Percentiles rank a stretch among this genome's conserved stretches.
phyloP scores from a whole-genome alignment of 2,888 invertebrate species.

The Notodonta dromedarius region DNA sequence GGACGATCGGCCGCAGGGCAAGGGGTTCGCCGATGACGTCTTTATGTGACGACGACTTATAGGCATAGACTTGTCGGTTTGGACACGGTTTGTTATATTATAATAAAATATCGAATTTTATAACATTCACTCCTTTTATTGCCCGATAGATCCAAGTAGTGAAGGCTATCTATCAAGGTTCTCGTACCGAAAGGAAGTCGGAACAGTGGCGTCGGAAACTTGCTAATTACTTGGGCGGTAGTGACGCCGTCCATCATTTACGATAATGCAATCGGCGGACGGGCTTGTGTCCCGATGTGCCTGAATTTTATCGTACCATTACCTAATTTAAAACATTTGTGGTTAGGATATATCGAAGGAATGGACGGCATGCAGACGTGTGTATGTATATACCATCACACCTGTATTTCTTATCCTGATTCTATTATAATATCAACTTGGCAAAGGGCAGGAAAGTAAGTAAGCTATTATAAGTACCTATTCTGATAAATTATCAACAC shows the following conservation, averaged over 20 bases:
- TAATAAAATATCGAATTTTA: conserved; percentile 57
- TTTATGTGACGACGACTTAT: conserved; percentile 88
- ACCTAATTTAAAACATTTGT: no score
- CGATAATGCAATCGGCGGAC: neutral
- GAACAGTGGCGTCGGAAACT: neutral
- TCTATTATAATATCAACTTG: no score
- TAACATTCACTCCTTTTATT: conserved; percentile 23
- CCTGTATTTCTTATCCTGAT: no score
- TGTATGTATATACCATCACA: no score
- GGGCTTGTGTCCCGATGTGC: neutral
- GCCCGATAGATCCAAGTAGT: conserved; percentile 1
- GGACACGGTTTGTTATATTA: conserved; percentile 63
- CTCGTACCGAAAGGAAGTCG: neutral
- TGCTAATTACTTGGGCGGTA: neutral
- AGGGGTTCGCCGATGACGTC: conserved; percentile 86
- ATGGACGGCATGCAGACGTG: no score
- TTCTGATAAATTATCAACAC: no score
- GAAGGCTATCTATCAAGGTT: neutral
- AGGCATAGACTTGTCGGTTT: conserved; percentile 54
- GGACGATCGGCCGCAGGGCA: conserved; percentile 85
- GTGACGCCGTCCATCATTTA: neutral
- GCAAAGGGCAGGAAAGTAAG: no score
- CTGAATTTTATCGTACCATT: no score
- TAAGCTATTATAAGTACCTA: no score
- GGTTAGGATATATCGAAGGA: no score